Conservation (phyloP, 2,113 vertebrate species). For the Zosterops borbonicus region DNA sequence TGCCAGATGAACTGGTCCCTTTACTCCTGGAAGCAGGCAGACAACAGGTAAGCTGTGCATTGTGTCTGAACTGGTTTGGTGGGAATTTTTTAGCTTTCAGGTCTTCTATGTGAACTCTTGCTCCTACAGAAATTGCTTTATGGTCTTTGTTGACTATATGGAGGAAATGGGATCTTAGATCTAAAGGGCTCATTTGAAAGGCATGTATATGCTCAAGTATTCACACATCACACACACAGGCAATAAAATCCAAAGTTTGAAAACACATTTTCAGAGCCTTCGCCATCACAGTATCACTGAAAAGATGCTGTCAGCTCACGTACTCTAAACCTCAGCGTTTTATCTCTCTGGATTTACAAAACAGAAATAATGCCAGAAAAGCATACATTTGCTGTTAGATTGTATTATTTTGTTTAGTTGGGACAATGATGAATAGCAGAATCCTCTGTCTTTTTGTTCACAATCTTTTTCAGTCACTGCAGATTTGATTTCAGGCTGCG, state of each 20-base stretch:
- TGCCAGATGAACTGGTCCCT: neutral
- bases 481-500: neutral
- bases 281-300: neutral
- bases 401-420: neutral
- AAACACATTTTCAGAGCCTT: neutral
- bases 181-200: slow-evolving; percentile 48
- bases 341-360: neutral
- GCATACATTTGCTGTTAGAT: neutral
- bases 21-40: slow-evolving; percentile 43
- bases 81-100: slow-evolving; percentile 56
- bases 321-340: neutral
- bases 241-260: slow-evolving; percentile 18
- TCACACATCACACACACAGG: slow-evolving; percentile 21
- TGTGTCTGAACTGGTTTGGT: slow-evolving; percentile 62
- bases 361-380: neutral
- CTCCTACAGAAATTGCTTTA: slow-evolving; percentile 59
- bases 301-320: neutral
- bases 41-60: slow-evolving; percentile 31
- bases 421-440: neutral
- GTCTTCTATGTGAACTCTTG: slow-evolving; percentile 50
- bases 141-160: slow-evolving; percentile 50
- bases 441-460: neutral
- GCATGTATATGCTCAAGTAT: slow-evolving; percentile 38
- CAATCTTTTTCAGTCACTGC: neutral
- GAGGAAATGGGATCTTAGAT: slow-evolving; percentile 59